These are phyloP conservation scores for Lithosia quadra DNA, from an alignment of 2,888 invertebrate species.

Conservation along the genomic window DNA sequence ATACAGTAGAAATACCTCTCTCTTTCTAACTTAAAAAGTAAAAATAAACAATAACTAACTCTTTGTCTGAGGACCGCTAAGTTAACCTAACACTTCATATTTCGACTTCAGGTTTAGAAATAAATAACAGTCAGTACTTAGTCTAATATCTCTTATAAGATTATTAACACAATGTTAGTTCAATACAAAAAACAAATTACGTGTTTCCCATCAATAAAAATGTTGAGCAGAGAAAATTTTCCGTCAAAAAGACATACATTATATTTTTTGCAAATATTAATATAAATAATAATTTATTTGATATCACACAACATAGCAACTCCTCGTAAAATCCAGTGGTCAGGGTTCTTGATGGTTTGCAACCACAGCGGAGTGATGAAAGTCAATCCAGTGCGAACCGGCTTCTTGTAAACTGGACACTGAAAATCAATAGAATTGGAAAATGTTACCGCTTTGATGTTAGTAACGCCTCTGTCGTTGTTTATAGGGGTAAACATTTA, in stretches of 20 bases:
- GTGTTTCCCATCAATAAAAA: no score
- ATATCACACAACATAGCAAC: slow-evolving; percentile 95
- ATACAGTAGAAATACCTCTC: background rate
- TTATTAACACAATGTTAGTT: background rate
- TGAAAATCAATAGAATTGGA: slow-evolving; percentile 59
- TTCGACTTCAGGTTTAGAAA: background rate
- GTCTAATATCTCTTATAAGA: slow-evolving; percentile 4
- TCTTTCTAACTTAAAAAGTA: background rate
- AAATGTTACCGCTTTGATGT: background rate
- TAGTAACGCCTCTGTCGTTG: no score
- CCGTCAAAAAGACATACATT: no score
- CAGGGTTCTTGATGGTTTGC: slow-evolving; percentile 89
- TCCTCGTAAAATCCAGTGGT: slow-evolving; percentile 95
- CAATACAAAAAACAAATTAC: background rate
- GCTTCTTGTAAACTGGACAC: slow-evolving; percentile 97
- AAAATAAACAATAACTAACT: background rate
- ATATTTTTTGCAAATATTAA: no score
- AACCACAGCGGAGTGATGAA: slow-evolving; percentile 93
- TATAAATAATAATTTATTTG: slow-evolving; percentile 85
- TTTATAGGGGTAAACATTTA: background rate
- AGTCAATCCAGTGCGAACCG: slow-evolving; percentile 93
- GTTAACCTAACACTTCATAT: background rate
- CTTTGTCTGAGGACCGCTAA: background rate
- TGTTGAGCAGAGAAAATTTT: background rate
- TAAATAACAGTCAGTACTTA: background rate